Evolutionary conservation across 2,888 invertebrate genomes (phyloP), one percentile per base, ranked within the genome.

Genomic region (Dicranocentrus wangi): DNA sequence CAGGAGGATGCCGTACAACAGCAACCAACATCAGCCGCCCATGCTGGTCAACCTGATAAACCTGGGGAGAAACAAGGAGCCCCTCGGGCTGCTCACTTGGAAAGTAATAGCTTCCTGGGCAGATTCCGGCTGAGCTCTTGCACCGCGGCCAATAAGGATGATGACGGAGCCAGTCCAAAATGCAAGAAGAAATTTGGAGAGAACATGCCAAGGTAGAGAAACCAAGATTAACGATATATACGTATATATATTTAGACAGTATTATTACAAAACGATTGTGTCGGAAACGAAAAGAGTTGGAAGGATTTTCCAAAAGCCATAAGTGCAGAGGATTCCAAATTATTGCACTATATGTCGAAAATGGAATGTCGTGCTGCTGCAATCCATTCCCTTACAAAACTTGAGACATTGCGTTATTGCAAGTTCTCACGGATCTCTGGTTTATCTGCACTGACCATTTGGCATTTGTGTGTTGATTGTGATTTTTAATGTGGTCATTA

Each of bases 51-150:
- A n/a, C 58, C 21, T 53, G 15, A 53, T 28, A 66, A 5, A 15
- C 17, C 10, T 21, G 21, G 15, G 32, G 42, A 32, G 28, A 65
- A 27, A n/a, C 65, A 39, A 19, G 2, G 7, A 21, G 66, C 51
- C 2, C 60, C 43, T 39, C 53, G 60, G 13, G 61, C 21, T 55
- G 63, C 47, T 13, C 32, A 43, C n/a, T 61, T 21, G 21, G 43
- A 73, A 60, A 73, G 27, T 17, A 65, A 58, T 19, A 58, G 69
- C 32, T 61, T 72, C 21, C 66, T 80, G 13, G 80, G 80, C 19
- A 66, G 71, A 66, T 72, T 82, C 17, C 61, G 79, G 7, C 47
- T 82, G 1, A 80, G 55, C 15, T 80, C 82, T 2, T 82, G 82
- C 27, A 79, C 82, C 21, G 43, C 76, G 10, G 51, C 71, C 10